These are phyloP conservation scores for Idaea biselata DNA, from an alignment of 2,888 invertebrate species.

Conservation along the genomic window DNA sequence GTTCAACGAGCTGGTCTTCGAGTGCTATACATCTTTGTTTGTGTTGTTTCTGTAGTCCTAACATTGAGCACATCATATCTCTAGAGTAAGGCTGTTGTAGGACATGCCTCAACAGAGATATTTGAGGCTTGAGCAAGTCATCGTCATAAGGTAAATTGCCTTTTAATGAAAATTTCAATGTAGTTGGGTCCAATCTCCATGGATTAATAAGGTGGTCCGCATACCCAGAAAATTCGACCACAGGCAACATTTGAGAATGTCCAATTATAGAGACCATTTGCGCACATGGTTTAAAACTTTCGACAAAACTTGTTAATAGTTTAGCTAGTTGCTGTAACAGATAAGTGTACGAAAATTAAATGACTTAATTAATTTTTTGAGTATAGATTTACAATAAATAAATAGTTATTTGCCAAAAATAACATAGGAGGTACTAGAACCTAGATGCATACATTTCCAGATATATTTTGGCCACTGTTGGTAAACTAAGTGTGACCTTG, in stretches of 20 bases:
- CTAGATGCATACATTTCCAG: too few species aligned
- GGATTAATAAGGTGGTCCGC: conserved; percentile 94
- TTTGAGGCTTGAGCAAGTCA: conserved; percentile 93
- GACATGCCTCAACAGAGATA: conserved; percentile 91
- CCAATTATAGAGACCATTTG: conserved; percentile 98
- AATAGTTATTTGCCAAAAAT: too few species aligned
- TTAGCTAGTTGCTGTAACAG: conserved; percentile 88
- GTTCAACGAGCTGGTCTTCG: conserved; percentile 95
- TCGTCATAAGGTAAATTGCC: conserved; percentile 93
- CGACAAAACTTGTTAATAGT: conserved; percentile 92
- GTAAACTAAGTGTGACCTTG: too few species aligned
- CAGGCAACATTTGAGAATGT: conserved; percentile 94
- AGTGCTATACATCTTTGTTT: conserved; percentile 93
- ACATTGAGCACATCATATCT: conserved; percentile 97
- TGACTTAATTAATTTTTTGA: background rate
- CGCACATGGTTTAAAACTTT: conserved; percentile 95
- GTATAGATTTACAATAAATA: too few species aligned
- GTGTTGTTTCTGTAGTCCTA: conserved; percentile 95
- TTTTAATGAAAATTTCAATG: conserved; percentile 83
- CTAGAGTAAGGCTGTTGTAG: conserved; percentile 96
- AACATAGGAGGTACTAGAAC: too few species aligned
- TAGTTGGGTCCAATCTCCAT: conserved; percentile 94
- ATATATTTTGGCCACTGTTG: too few species aligned
- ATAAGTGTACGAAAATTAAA: conserved; percentile 10
- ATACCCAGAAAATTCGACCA: conserved; percentile 95